Evolutionary conservation across 2,888 invertebrate genomes (phyloP), one percentile per base, ranked within the genome.

Genomic region (Sesia apiformis): DNA sequence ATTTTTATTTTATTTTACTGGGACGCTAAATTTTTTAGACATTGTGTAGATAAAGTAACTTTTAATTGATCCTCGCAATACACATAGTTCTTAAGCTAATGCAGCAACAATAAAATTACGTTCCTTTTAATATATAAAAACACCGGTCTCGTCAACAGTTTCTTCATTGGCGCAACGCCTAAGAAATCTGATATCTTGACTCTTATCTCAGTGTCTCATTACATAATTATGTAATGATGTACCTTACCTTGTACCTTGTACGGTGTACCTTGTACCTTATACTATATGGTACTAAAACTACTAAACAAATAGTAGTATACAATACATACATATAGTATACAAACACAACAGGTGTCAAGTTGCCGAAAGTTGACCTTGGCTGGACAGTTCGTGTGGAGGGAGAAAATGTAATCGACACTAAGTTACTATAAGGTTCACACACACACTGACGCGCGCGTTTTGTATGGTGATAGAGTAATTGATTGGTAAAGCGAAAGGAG

Each of bases 321-420:
- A 67, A 66, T 71, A 81, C 77, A 69, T 82, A 83, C 81, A 69
- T 77, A 71, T 74, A 78, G 68, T 75, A 74, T 73, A 74, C 70
- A 75, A 74, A 78, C 70, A 78, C 77, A 85, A 86, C 85, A 85
- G 82, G 84, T 85, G 84, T 81, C 81, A 76, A 81, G 72, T 74
- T 75, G 74, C 75, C 72, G 69, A 70, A 70, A 39, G 77, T 72
- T 76, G 84, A 80, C 84, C 84, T 84, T 83, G 79, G 67, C 68
- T 70, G 70, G 69, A 70, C 66, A 66, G 76, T 69, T 69, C 70
- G 69, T 66, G 60, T 55, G 7, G 53, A 42, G 60, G 62, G 67
- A 61, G 64, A 66, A 63, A 64, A 66, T 69, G 65, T 66, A 71
- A 73, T 64, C 62, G 67, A 66, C 74, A 79, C 77, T 73, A 66